phyloP scores from a whole-genome alignment of 2,797 vertebrate genomes.

The Platalea minor region DNA sequence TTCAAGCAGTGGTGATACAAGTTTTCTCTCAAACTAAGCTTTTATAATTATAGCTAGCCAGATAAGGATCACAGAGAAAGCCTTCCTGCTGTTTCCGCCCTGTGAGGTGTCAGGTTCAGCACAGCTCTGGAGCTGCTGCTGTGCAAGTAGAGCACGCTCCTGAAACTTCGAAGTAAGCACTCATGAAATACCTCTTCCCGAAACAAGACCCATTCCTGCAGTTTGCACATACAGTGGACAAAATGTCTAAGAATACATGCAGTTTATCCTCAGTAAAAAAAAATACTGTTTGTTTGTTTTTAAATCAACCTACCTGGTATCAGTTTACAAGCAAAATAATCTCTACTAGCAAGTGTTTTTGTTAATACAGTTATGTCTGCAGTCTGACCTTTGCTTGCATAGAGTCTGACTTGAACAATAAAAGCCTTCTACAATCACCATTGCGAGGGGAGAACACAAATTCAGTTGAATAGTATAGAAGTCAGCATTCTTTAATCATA shows the following conservation, averaged over 20 bases:
- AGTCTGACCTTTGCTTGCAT: neutral
- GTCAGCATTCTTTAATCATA: neutral
- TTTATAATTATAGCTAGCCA: neutral
- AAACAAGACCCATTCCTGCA: neutral
- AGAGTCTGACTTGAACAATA: neutral
- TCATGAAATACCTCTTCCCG: neutral
- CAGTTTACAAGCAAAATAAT: conserved; percentile 8
- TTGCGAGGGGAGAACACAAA: neutral
- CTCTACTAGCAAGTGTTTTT: neutral
- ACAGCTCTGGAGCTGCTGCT: neutral
- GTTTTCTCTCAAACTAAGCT: neutral
- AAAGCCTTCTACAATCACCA: neutral
- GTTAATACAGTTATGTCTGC: neutral
- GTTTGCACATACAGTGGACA: neutral
- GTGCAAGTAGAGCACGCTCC: neutral
- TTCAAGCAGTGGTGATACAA: neutral
- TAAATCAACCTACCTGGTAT: neutral
- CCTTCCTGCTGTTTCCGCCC: neutral
- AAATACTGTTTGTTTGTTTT: neutral
- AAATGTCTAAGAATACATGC: neutral
- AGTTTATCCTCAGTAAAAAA: neutral
- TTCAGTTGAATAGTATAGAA: neutral
- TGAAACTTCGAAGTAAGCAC: neutral
- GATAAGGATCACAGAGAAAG: neutral
- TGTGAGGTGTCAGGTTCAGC: neutral